Percentiles rank a stretch among this genome's conserved stretches.
Conservation (phyloP, 1,140 invertebrate genomes). For the Neocloeon triangulifer region DNA sequence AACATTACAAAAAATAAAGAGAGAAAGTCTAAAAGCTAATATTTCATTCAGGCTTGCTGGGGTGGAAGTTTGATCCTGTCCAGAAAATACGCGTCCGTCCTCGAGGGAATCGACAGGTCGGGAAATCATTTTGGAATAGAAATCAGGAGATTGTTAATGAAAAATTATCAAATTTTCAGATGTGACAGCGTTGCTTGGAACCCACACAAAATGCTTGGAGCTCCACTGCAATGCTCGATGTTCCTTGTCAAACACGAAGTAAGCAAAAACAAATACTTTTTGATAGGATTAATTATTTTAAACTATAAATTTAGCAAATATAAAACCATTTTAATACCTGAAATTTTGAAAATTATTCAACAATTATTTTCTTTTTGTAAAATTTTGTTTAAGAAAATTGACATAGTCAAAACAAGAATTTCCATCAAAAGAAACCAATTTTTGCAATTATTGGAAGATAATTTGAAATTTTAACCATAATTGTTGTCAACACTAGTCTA, state of each 20-base stretch:
- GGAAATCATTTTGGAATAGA: conserved; percentile 1
- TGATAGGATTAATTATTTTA: too few species aligned
- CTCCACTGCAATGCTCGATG: conserved; percentile 66
- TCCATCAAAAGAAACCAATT: too few species aligned
- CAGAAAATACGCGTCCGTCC: conserved; percentile 28
- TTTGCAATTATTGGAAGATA: too few species aligned
- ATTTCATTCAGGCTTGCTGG: conserved; percentile 42
- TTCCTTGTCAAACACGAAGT: conserved; percentile 44
- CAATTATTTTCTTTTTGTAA: too few species aligned
- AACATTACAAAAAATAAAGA: conserved; percentile 2
- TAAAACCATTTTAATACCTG: too few species aligned
- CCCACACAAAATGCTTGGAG: conserved; percentile 79
- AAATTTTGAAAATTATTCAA: too few species aligned
- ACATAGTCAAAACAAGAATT: too few species aligned
- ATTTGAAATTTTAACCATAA: too few species aligned
- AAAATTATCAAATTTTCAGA: conserved; percentile 16
- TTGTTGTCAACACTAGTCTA: too few species aligned
- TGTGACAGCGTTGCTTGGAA: conserved; percentile 79
- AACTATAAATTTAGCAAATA: too few species aligned
- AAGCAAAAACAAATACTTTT: too few species aligned
- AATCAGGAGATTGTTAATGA: neutral
- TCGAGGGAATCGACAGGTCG: conserved; percentile 47
- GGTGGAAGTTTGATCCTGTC: conserved; percentile 58
- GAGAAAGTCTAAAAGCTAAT: neutral
- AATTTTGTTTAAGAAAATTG: too few species aligned